These are phyloP conservation scores for Chaetodon trifascialis DNA, from an alignment of 2,113 vertebrate species.

Conservation along the genomic window DNA sequence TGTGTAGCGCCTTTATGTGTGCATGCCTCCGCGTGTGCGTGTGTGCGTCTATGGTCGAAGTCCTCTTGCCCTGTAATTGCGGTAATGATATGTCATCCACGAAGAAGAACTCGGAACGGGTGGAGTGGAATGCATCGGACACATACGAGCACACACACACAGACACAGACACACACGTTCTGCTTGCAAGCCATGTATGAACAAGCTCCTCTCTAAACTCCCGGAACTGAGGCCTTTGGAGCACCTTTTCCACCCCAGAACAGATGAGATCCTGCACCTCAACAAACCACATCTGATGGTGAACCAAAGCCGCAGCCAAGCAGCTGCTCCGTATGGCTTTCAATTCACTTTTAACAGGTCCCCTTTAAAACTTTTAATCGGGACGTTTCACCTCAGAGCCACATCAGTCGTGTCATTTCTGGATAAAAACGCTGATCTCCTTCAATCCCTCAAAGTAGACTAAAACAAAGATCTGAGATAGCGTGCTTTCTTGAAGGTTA, in stretches of 20 bases:
- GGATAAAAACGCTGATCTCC: neutral
- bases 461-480: too few species aligned
- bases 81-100: slow-evolving; percentile 81
- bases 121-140: slow-evolving; percentile 75
- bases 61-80: slow-evolving; percentile 80
- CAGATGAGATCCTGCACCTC: slow-evolving; percentile 30
- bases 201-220: slow-evolving; percentile 62
- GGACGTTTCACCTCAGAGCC: neutral
- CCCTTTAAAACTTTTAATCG: slow-evolving; percentile 24
- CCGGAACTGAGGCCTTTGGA: slow-evolving; percentile 43
- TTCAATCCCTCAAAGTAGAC: neutral
- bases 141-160: slow-evolving; percentile 40
- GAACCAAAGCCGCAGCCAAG: neutral
- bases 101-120: slow-evolving; percentile 69
- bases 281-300: slow-evolving; percentile 40
- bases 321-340: slow-evolving; percentile 20
- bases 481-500: neutral
- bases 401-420: neutral
- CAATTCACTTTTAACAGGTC: slow-evolving; percentile 24
- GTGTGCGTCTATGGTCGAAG: slow-evolving; percentile 45
- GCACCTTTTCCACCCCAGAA: neutral
- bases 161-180: slow-evolving; percentile 37
- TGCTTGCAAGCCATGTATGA: slow-evolving; percentile 61
- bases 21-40: slow-evolving; percentile 10
- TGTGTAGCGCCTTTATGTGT: slow-evolving; percentile 22